Conservation (phyloP, 2,113 vertebrate species). For the Spilogale gracilis region DNA sequence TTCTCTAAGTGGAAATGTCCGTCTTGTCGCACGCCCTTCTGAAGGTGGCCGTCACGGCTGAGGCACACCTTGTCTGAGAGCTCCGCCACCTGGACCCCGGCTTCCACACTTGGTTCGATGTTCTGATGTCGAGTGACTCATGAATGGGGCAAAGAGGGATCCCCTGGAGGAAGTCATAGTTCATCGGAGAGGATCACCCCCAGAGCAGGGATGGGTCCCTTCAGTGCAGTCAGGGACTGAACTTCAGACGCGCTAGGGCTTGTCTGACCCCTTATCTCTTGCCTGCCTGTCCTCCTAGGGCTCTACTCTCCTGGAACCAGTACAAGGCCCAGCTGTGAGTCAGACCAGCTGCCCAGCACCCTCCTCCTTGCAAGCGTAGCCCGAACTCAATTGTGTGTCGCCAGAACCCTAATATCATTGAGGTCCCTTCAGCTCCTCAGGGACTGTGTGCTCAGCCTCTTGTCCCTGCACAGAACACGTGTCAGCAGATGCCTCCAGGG, state of each 20-base stretch:
- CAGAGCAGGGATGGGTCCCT: neutral
- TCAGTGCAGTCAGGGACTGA: neutral
- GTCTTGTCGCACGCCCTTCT: neutral
- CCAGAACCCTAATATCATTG: neutral
- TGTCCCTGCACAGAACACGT: too few relatives aligned
- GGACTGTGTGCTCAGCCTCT: neutral
- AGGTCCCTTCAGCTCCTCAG: too few relatives aligned
- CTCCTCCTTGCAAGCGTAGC: neutral
- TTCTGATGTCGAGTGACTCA: neutral
- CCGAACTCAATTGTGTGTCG: neutral
- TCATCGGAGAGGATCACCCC: neutral
- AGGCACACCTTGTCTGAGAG: too few relatives aligned
- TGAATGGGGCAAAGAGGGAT: neutral
- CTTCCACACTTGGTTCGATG: neutral
- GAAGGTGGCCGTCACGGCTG: rapidly evolving
- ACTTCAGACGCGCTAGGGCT: rapidly evolving
- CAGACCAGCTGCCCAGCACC: too few relatives aligned
- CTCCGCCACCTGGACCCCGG: too few relatives aligned
- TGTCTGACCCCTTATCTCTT: neutral
- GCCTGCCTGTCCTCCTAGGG: neutral
- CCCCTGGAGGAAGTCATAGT: rapidly evolving
- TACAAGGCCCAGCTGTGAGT: neutral
- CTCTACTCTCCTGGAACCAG: neutral
- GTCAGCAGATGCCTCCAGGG: too few relatives aligned
- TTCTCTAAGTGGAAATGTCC: neutral